Percentiles rank a stretch among this genome's conserved stretches.
These are phyloP conservation scores for Saccopteryx bilineata DNA, from an alignment of 2,113 vertebrate species.

Conservation along the genomic window DNA sequence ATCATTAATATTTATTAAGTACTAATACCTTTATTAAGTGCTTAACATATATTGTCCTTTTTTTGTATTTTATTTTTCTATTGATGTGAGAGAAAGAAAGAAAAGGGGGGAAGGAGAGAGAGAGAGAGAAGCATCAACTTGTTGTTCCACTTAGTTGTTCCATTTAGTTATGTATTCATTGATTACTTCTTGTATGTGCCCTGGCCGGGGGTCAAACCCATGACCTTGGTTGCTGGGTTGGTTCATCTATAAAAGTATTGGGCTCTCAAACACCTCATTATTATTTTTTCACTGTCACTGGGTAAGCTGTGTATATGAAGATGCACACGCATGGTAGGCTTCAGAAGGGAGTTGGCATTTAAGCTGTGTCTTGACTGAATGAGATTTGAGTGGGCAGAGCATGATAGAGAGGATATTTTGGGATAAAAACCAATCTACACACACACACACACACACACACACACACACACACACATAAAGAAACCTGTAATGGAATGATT, in stretches of 20 bases:
- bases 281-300: background rate
- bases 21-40: background rate
- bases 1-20: constrained; percentile 14
- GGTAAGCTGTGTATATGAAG: background rate
- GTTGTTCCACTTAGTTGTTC: too few species aligned
- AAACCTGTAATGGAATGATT: constrained; percentile 23
- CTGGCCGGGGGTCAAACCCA: too few species aligned
- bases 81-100: too few species aligned
- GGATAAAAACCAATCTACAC: background rate
- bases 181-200: too few species aligned
- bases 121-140: too few species aligned
- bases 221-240: background rate
- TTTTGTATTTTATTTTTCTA: background rate
- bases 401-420: background rate
- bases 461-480: background rate
- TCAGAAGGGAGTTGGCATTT: background rate
- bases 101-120: too few species aligned
- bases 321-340: background rate
- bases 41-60: background rate
- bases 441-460: background rate
- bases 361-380: constrained; percentile 14
- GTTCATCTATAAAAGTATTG: background rate
- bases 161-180: too few species aligned
- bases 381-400: background rate
- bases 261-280: background rate